phyloP scores from a whole-genome alignment of 1,140 invertebrate genomes.

The Ostrea edulis region DNA sequence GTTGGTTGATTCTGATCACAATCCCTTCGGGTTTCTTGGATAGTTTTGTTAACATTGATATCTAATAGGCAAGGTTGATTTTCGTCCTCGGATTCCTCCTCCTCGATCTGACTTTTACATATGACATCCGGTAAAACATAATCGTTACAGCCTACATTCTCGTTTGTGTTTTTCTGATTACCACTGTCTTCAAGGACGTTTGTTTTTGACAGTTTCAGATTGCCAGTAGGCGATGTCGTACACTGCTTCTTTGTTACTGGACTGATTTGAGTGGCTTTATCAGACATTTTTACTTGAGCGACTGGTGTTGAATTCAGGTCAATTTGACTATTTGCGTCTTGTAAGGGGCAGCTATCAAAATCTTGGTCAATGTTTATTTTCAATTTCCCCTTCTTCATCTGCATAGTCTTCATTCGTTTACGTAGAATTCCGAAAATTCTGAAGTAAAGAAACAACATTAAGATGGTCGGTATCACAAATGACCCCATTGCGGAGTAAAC shows the following conservation, averaged over 20 bases:
- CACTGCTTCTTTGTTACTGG: conserved; percentile 53
- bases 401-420: conserved; percentile 64
- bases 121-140: conserved; percentile 22
- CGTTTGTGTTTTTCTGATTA: background rate
- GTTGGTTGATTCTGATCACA: background rate
- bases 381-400: conserved; percentile 55
- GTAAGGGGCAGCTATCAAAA: conserved; percentile 58
- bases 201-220: background rate
- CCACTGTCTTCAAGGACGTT: background rate
- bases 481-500: conserved; percentile 96
- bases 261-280: conserved; percentile 64
- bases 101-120: conserved; percentile 2
- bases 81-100: conserved; percentile 30
- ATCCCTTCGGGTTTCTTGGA: conserved; percentile 43
- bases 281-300: conserved; percentile 52
- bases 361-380: conserved; percentile 60
- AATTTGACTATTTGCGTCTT: conserved; percentile 41
- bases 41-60: conserved; percentile 28
- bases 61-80: conserved; percentile 16
- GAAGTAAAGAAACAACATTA: conserved; percentile 98
- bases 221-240: background rate
- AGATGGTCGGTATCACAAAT: conserved; percentile 97
- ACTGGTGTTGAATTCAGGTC: conserved; percentile 35
- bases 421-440: conserved; percentile 90
- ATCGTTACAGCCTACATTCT: background rate